phyloP scores from a whole-genome alignment of 2,888 invertebrate genomes.

The Neoitamus cyanurus region DNA sequence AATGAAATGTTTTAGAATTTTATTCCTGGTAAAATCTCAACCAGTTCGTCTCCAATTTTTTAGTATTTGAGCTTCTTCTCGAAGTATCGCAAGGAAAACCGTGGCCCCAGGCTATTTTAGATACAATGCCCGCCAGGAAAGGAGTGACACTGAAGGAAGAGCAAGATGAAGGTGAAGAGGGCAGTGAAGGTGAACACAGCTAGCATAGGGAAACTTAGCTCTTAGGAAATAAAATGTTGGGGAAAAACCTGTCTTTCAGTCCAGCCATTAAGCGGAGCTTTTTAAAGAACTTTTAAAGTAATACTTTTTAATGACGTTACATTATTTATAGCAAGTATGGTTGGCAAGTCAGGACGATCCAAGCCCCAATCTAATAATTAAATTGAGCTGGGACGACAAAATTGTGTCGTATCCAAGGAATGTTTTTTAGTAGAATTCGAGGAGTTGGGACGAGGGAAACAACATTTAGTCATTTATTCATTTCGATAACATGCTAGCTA shows the following conservation, averaged over 20 bases:
- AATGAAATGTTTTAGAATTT: conserved; percentile 49
- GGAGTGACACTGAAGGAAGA: conserved; percentile 71
- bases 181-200: background rate
- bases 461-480: too few relatives aligned
- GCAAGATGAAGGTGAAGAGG: background rate
- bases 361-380: too few relatives aligned
- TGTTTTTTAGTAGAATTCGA: too few relatives aligned
- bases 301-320: too few relatives aligned
- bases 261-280: background rate
- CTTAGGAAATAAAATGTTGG: background rate
- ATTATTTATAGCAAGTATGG: too few relatives aligned
- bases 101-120: conserved; percentile 83
- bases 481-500: too few relatives aligned
- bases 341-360: too few relatives aligned
- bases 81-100: conserved; percentile 79
- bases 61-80: conserved; percentile 87
- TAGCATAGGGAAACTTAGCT: background rate
- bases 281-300: too few relatives aligned
- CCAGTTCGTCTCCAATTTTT: conserved; percentile 59
- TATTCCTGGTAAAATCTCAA: background rate
- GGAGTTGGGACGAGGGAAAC: too few relatives aligned
- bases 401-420: too few relatives aligned
- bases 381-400: too few relatives aligned
- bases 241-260: background rate
- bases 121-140: conserved; percentile 82